Base-by-base conservation (phyloP, 1,140 invertebrate species). In the Hylaeus anthracinus region DNA sequence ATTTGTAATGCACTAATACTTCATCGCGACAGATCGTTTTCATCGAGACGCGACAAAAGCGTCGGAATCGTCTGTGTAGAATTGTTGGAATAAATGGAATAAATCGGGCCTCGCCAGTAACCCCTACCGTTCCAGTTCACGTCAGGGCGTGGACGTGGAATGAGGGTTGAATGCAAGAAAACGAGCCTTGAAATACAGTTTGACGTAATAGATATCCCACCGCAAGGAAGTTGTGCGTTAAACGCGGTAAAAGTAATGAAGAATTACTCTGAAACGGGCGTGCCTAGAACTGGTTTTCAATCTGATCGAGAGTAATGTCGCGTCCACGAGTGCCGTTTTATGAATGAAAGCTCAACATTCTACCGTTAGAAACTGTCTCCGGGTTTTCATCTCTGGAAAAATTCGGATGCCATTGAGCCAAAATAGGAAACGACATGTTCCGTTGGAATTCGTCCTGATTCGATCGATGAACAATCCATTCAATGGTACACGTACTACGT, bases 281-380 rank as follows among this genome's bases (percentile, higher is more conserved):
- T 83, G 85, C 74, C 76, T 72, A 65, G 60, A 89, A 84, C 84
- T 83, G 88, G 83, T 87, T 89, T 83, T 60, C 78, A 81, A 83
- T 86, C 56, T 72, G 70, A 83, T 82, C 48, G 61, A 63, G 72
- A 70, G 61, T 71, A 74, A 84, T 75, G 64, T 45, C 48, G 63
- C 64, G 78, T 80, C 72, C 53, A 43, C 63, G 72, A 67, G 53
- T 67, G 64, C 72, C 79, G 72, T 74, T 74, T 80, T 80, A 80
- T 75, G 79, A 80, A 80, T 80, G 79, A 80, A 75, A 80, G 64
- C 41, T 12, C 61, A 10, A 63, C 43, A 26, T 15, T 51, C 71
- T 73, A 51, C 77, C 61, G 61, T 79, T 73, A 66, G 60, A 37
- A 73, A 65, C 70, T 73, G 61, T 65, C 58, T 60, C 51, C 60